These are phyloP conservation scores for Rhyacichthys aspro DNA, from an alignment of 2,797 vertebrate genomes.

Conservation along the genomic window DNA sequence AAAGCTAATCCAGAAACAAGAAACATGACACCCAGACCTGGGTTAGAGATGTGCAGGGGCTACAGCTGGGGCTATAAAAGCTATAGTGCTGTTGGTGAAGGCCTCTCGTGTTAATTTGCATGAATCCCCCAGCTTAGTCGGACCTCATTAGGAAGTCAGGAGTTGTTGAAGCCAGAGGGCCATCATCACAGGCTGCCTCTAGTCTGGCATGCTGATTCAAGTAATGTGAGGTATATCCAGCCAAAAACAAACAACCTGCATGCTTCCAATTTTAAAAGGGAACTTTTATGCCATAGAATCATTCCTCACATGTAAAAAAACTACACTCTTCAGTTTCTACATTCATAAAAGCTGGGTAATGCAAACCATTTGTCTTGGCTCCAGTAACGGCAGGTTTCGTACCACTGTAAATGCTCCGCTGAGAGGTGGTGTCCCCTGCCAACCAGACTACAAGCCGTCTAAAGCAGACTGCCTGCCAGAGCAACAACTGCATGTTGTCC, in stretches of 20 bases:
- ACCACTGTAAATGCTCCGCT: constrained; percentile 31
- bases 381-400: constrained; percentile 46
- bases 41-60: constrained; percentile 38
- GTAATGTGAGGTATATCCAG: constrained; percentile 1
- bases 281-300: constrained; percentile 19
- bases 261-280: not conserved
- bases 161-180: constrained; percentile 21
- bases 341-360: constrained; percentile 54
- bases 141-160: constrained; percentile 46
- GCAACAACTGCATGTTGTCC: constrained; percentile 30
- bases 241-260: constrained; percentile 1
- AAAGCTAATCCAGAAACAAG: constrained; percentile 67
- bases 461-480: constrained; percentile 24
- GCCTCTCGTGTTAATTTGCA: constrained; percentile 50
- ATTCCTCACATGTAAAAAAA: constrained; percentile 40
- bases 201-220: not conserved
- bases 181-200: constrained; percentile 13
- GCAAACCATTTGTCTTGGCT: constrained; percentile 56
- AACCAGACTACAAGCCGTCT: constrained; percentile 36
- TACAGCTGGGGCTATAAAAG: constrained; percentile 50
- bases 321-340: constrained; percentile 27
- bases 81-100: constrained; percentile 9
- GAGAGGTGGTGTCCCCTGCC: constrained; percentile 42
- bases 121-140: constrained; percentile 35
- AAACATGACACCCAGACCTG: constrained; percentile 62